These are phyloP conservation scores for Myodes glareolus DNA, from an alignment of 2,113 vertebrate species.

Conservation along the genomic window DNA sequence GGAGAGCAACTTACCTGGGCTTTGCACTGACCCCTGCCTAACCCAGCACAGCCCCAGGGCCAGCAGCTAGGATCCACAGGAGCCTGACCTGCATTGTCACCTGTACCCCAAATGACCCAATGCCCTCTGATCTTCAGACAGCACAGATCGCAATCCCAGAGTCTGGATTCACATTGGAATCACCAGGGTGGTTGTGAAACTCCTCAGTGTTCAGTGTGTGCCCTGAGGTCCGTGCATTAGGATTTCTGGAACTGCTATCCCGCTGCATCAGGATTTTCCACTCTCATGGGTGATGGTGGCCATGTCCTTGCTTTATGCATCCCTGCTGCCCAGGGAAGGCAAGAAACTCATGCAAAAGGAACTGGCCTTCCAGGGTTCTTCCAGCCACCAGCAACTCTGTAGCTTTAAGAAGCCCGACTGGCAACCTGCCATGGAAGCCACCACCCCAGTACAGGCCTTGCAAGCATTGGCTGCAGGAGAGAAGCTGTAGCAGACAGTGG, in stretches of 20 bases:
- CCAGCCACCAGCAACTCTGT: neutral
- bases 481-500: neutral
- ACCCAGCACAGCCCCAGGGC: neutral
- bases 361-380: too few relatives aligned
- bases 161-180: neutral
- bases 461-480: neutral
- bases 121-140: neutral
- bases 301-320: neutral
- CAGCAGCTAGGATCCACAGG: neutral
- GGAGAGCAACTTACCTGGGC: neutral
- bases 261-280: neutral
- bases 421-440: neutral
- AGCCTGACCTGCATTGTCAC: neutral
- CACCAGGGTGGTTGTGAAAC: neutral
- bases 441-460: neutral
- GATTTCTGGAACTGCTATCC: neutral
- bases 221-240: neutral
- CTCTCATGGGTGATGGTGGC: too few relatives aligned
- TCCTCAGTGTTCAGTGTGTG: neutral
- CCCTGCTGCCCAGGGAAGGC: neutral
- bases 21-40: neutral
- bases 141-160: neutral
- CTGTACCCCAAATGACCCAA: neutral
- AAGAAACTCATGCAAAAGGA: neutral
- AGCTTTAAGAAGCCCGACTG: slow-evolving; percentile 56